Evolutionary conservation across 2,797 vertebrate genomes (phyloP), one percentile per base, ranked within the genome.

Genomic region (Microhierax caerulescens): DNA sequence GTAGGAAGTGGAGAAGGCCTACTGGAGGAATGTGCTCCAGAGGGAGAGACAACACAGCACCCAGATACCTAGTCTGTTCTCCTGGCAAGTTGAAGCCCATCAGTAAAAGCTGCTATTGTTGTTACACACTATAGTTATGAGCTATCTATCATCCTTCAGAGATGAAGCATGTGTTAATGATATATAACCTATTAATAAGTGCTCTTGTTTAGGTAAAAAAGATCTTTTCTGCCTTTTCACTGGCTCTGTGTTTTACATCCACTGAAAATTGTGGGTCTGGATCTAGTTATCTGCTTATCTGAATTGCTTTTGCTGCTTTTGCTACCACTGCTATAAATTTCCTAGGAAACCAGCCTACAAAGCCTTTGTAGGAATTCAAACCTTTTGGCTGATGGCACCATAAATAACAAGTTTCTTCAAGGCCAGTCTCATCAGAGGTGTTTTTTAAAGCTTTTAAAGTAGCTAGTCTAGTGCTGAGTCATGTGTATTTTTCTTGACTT

Each of bases 371-470:
- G 61, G 80, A 92, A 92, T 82, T 95, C 43, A 85, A 87, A 73
- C 14, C 13, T 72, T 80, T 73, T 75, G 64, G 28, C 37, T 75
- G 82, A 80, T 80, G 65, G 54, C 28, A 87, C 25, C 70, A 34
- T 67, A 90, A 95, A 83, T 92, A 80, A 84, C 48, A 76, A 76
- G 84, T 88, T 92, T 85, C 83, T 95, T 93, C 85, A 92, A 95
- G 92, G 94, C 74, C 93, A 89, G n/a, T 63, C 70, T 82, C 63
- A 93, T 95, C 83, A 93, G 91, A 93, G 41, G 20, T 88, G 69
- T 67, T 83, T 64, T 88, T 96, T 91, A 96, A 95, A 93, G 85
- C 73, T 79, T 96, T 84, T 81, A 67, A 95, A 96, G 88, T 73
- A 91, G 91, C 73, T 93, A 81, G 47, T 21, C 48, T 90, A 57